Base-by-base conservation (phyloP, 1,140 invertebrate species). In the Drosophila teissieri region DNA sequence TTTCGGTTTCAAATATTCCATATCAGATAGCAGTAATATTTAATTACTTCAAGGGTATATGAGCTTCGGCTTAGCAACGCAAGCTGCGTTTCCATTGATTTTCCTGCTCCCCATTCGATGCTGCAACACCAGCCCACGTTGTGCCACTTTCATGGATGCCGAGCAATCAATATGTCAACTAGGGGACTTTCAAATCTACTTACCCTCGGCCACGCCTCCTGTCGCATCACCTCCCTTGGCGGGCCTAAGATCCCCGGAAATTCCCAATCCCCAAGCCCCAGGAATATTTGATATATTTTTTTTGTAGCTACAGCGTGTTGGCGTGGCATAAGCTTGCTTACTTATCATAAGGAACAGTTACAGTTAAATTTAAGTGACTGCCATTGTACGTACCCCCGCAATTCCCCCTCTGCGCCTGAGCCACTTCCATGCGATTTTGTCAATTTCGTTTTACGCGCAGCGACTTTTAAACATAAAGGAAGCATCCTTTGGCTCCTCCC, bases 351-450 rank as follows among this genome's bases (percentile, higher is more conserved):
- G 77, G 49, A 64, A 73, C 58, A 67, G 76, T 79, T 60, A 75
- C 78, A 80, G 72, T 81, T 70, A 67, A 72, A 76, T 72, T 76
- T 76, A 80, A 81, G 60, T 80, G 58, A 73, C 77, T 74, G 42
- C 52, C 52, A 49, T 73, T 34, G 58, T 42, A 40, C 11, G 31
- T 31, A 8, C 24, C 19, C 19, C 42, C 2, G 15, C 11, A 17
- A 17, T 8, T 31, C 40, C 37, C 17, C 40, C 17, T 22, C 10
- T 7, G 2, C 48, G 48, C 62, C 51, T 70, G 52, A 79, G 80
- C 76, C 67, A 84, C 64, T 85, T 84, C 54, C 77, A 72, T 77
- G 64, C 63, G 82, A 81, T 85, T 85, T 81, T 80, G 82, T 86
- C 82, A 85, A 85, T 78, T 85, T 80, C 57, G 51, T 73, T 80